phyloP scores from a whole-genome alignment of 2,113 vertebrate species.

The Oplegnathus fasciatus region DNA sequence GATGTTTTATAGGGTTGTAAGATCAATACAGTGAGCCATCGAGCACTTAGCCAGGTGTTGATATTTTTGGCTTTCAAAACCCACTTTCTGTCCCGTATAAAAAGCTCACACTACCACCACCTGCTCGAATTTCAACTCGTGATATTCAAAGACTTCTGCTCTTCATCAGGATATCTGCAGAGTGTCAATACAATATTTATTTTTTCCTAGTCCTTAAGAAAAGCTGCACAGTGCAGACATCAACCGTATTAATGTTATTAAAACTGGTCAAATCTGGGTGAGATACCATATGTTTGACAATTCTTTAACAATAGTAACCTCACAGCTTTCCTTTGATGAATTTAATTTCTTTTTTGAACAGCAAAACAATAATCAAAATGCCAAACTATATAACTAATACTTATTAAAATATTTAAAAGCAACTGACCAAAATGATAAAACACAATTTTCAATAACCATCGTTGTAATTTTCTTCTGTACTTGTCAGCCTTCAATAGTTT shows the following conservation, averaged over 20 bases:
- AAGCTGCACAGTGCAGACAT: background rate
- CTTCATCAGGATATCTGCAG: background rate
- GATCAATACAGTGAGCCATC: slow-evolving; percentile 39
- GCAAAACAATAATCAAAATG: background rate
- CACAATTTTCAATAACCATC: background rate
- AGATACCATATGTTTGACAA: background rate
- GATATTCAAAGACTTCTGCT: background rate
- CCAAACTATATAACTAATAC: background rate
- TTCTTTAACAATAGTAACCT: background rate
- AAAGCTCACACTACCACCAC: slow-evolving; percentile 12
- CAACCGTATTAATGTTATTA: background rate
- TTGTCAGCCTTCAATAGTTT: background rate
- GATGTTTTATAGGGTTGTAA: slow-evolving; percentile 33
- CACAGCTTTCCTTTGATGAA: background rate
- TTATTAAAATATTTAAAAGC: background rate
- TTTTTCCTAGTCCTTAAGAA: background rate
- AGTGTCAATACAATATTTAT: slow-evolving; percentile 18
- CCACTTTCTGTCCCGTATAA: slow-evolving; percentile 19
- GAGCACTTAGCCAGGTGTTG: slow-evolving; percentile 43
- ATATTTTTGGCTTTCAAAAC: slow-evolving; percentile 38
- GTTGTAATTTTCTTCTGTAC: too few species aligned
- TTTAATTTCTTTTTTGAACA: background rate
- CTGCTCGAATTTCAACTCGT: slow-evolving; percentile 27
- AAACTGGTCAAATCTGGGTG: background rate
- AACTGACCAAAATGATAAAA: background rate